Percentiles rank a stretch among this genome's conserved stretches.
These are phyloP conservation scores for Drosophila kanapiae DNA, from an alignment of 1,140 invertebrate species.

Conservation along the genomic window DNA sequence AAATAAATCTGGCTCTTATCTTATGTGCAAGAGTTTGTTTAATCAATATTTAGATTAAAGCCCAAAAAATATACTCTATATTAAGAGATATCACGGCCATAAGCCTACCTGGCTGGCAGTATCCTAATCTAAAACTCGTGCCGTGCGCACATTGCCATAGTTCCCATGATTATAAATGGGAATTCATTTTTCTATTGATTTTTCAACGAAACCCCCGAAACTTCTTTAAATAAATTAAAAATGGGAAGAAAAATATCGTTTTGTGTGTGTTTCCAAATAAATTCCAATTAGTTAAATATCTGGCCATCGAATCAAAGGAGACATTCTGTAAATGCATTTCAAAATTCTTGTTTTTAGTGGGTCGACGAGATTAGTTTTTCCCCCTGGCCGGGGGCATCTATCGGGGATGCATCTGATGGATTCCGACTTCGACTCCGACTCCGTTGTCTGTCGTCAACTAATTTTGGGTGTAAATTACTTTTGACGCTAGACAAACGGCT, in stretches of 20 bases:
- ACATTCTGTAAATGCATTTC: constrained; percentile 24
- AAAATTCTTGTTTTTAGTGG: constrained; percentile 46
- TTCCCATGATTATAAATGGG: constrained; percentile 21
- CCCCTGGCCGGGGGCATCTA: neutral
- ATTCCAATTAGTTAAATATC: constrained; percentile 73
- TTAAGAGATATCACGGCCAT: constrained; percentile 8
- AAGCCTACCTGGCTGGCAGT: neutral
- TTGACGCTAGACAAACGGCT: constrained; percentile 61
- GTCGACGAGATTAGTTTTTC: constrained; percentile 15
- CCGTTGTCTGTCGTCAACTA: constrained; percentile 34
- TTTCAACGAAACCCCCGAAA: constrained; percentile 13
- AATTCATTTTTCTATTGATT: constrained; percentile 34
- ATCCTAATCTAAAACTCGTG: constrained; percentile 34
- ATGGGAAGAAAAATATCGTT: constrained; percentile 23
- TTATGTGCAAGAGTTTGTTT: neutral
- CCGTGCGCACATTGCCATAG: constrained; percentile 27
- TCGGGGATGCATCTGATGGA: constrained; percentile 41
- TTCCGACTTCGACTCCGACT: neutral
- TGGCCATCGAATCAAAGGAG: constrained; percentile 17
- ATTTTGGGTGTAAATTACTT: constrained; percentile 71
- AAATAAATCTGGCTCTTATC: neutral
- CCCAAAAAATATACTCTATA: neutral
- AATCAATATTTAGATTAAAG: constrained; percentile 14
- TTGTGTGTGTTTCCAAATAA: constrained; percentile 43
- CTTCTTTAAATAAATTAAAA: constrained; percentile 39